Evolutionary conservation across 1,140 invertebrate genomes (phyloP), one percentile per base, ranked within the genome.

Genomic region (Maniola jurtina): DNA sequence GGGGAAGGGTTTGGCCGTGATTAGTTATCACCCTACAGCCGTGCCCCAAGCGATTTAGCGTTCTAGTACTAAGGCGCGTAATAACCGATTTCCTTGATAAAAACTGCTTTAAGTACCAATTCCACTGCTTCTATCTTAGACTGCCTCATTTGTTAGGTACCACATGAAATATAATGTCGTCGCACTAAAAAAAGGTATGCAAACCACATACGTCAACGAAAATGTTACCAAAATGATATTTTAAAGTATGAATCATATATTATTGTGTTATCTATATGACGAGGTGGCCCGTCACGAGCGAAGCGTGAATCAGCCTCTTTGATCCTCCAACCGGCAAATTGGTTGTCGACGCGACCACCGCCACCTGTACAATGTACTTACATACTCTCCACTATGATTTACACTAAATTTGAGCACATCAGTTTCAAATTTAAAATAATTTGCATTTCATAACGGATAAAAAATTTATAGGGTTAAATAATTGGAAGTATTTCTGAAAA

Each of bases 241-340:
- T 55, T 55, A 55, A 36, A 59, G 16, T 40, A 36, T 59, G 50
- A 40, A 40, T 65, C 15, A 9, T 57, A 57, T 65, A 59, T 55
- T 40, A 5, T 58, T 56, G n/a, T n/a, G 16, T 55, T 52, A 38
- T 59, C 47, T 64, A 74, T 61, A 65, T 70, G 57, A 42, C 34
- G 54, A 14, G 34, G 54, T 68, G 63, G 69, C 35, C 66, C 57
- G 68, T 66, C 42, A 56, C 60, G 48, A 62, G 56, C 57, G 36
- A 64, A 71, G 63, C 71, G 61, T 70, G 71, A 75, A 76, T 69
- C 73, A 68, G 59, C 58, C 72, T 79, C 83, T 87, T 85, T 87
- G 83, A 87, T 85, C 81, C 64, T 40, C 65, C 70, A 73, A 74
- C 73, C 81, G 84, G 71, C 59, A 80, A 87, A 87, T 87, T 85